A percentile compares a stretch with the other conserved stretches of the same genome.
Evolutionary conservation across 2,888 invertebrate genomes (phyloP).

Genomic region (Koerneria pararmatus): DNA sequence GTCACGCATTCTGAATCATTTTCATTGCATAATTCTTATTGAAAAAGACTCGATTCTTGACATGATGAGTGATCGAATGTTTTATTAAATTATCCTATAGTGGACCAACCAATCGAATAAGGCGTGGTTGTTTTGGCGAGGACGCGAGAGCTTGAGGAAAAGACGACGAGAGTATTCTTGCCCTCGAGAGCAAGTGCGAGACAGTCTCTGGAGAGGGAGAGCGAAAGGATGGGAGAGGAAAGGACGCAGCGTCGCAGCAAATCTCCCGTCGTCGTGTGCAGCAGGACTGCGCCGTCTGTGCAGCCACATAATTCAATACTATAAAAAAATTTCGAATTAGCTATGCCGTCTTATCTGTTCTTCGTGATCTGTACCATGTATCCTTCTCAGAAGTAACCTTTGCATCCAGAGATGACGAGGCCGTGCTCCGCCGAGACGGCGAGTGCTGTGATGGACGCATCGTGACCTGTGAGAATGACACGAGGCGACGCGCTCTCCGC

Average conservation of each 20-base stretch:
- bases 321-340: background rate
- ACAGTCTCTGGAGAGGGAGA: constrained; percentile 16
- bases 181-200: constrained; percentile 21
- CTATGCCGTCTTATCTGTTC: background rate
- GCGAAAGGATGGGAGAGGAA: constrained; percentile 66
- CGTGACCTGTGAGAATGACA: constrained; percentile 94
- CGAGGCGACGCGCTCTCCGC: constrained; percentile 87
- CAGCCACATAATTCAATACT: background rate
- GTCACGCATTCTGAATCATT: constrained; percentile 22
- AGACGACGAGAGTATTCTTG: constrained; percentile 8
- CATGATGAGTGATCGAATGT: background rate
- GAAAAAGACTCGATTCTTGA: background rate
- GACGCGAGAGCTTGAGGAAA: constrained; percentile 14
- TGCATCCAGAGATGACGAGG: constrained; percentile 88
- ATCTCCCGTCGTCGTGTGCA: constrained; percentile 97
- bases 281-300: constrained; percentile 86
- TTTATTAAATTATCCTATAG: background rate
- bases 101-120: constrained; percentile 16
- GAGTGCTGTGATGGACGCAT: constrained; percentile 88
- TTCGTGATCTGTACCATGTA: background rate
- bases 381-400: constrained; percentile 63
- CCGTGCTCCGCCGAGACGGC: constrained; percentile 96
- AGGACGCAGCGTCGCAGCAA: constrained; percentile 75
- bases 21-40: no score
- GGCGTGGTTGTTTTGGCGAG: constrained; percentile 5